These are phyloP conservation scores for Platycnemis pennipes DNA, from an alignment of 2,888 invertebrate species.

Conservation along the genomic window DNA sequence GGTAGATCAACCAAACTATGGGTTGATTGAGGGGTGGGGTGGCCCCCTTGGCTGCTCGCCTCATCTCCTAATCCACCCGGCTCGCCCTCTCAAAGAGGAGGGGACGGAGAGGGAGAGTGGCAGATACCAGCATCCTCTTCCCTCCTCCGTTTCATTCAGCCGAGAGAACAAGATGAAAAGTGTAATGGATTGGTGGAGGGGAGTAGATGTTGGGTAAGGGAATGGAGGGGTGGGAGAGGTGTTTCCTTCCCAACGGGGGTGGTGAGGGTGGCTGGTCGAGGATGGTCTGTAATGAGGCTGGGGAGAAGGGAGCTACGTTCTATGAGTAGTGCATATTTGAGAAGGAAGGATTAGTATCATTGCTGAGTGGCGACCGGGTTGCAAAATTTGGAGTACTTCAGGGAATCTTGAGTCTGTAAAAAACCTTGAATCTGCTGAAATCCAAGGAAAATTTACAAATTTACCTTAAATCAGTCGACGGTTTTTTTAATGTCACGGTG, in stretches of 20 bases:
- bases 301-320: not conserved
- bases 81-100: not conserved
- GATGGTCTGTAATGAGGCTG: not conserved
- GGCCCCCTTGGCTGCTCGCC: not conserved
- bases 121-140: slow-evolving; percentile 62
- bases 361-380: no score
- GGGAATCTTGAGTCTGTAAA: no score
- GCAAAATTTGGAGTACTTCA: no score
- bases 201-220: not conserved
- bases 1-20: slow-evolving; percentile 24
- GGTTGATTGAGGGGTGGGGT: not conserved
- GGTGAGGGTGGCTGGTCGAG: slow-evolving; percentile 44
- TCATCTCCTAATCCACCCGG: slow-evolving; percentile 29
- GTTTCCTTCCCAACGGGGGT: not conserved
- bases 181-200: slow-evolving; percentile 13
- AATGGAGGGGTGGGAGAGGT: not conserved
- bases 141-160: slow-evolving; percentile 45
- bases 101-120: not conserved
- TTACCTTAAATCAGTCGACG: no score
- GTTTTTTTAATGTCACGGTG: no score
- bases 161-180: slow-evolving; percentile 49
- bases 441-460: no score
- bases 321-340: not conserved
- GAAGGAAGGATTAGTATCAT: no score
- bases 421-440: no score